Conservation (phyloP, 2,888 invertebrate genomes). For the Parnassius orleans region DNA sequence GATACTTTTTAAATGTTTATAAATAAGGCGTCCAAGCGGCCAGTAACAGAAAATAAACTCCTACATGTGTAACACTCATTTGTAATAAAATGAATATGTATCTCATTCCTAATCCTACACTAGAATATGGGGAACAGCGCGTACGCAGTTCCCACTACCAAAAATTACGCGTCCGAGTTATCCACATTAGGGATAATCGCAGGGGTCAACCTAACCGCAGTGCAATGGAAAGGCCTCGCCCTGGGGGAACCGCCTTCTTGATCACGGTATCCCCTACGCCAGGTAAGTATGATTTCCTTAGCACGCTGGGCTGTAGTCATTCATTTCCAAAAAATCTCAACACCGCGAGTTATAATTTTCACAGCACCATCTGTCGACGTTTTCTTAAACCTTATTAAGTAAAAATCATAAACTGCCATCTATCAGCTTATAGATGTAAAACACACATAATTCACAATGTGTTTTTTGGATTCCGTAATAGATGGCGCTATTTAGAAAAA, state of each 20-base stretch:
- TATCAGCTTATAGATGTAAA: too few species aligned
- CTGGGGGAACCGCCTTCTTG: slow-evolving; percentile 21
- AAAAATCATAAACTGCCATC: too few species aligned
- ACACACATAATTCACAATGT: too few species aligned
- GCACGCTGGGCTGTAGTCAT: not conserved
- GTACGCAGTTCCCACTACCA: slow-evolving; percentile 21
- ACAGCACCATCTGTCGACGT: not conserved
- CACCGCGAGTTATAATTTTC: not conserved
- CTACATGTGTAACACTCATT: too few species aligned
- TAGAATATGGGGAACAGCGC: slow-evolving; percentile 17
- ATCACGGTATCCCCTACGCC: slow-evolving; percentile 23
- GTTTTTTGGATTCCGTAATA: not conserved
- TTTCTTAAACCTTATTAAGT: too few species aligned
- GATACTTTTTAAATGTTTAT: too few species aligned
- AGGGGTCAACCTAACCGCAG: slow-evolving; percentile 16
- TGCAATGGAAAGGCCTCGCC: slow-evolving; percentile 18
- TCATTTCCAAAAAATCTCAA: not conserved
- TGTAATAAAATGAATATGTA: too few species aligned
- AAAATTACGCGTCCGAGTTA: slow-evolving; percentile 20
- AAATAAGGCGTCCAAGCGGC: too few species aligned
- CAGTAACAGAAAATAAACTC: too few species aligned
- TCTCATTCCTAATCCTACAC: too few species aligned
- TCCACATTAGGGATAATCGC: slow-evolving; percentile 21
- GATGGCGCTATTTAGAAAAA: not conserved
- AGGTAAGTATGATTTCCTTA: slow-evolving; percentile 11